Evolutionary conservation across 1,140 invertebrate genomes (phyloP).

Genomic region (Pectinophora gossypiella): DNA sequence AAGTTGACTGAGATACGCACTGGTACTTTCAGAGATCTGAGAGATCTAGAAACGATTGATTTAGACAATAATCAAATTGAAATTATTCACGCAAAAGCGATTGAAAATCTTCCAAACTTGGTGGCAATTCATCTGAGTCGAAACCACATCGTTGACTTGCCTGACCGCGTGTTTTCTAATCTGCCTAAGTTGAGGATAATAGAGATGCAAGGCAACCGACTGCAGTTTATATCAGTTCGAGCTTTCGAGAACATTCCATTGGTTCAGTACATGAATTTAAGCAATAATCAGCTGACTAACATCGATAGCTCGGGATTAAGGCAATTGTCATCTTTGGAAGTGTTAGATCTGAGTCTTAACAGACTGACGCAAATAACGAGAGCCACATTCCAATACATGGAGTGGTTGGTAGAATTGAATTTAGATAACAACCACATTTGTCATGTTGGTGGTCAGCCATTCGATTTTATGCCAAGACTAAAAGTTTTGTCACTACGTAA

Average conservation of each 20-base stretch:
- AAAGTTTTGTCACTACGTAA: conserved; percentile 86
- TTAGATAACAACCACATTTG: conserved; percentile 86
- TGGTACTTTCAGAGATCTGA: conserved; percentile 83
- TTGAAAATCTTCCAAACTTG: conserved; percentile 85
- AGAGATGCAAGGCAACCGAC: conserved; percentile 88
- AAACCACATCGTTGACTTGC: conserved; percentile 83
- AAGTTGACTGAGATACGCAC: conserved; percentile 83
- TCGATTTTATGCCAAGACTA: conserved; percentile 87
- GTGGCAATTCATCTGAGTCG: conserved; percentile 85
- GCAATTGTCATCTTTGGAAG: conserved; percentile 84
- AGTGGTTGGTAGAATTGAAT: conserved; percentile 90
- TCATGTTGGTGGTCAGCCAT: conserved; percentile 82
- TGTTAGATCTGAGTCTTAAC: conserved; percentile 88
- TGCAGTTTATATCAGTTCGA: conserved; percentile 82
- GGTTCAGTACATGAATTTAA: conserved; percentile 88
- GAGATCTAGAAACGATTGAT: conserved; percentile 83
- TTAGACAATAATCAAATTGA: conserved; percentile 89
- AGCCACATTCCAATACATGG: conserved; percentile 80
- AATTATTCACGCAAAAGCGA: conserved; percentile 84
- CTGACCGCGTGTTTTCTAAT: conserved; percentile 85
- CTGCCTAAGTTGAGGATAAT: conserved; percentile 83
- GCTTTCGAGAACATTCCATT: conserved; percentile 87
- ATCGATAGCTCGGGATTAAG: conserved; percentile 84
- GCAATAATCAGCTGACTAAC: conserved; percentile 83
- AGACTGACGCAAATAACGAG: conserved; percentile 81